Evolutionary conservation across 2,113 vertebrate species (phyloP).

Genomic region (Macrotus californicus): DNA sequence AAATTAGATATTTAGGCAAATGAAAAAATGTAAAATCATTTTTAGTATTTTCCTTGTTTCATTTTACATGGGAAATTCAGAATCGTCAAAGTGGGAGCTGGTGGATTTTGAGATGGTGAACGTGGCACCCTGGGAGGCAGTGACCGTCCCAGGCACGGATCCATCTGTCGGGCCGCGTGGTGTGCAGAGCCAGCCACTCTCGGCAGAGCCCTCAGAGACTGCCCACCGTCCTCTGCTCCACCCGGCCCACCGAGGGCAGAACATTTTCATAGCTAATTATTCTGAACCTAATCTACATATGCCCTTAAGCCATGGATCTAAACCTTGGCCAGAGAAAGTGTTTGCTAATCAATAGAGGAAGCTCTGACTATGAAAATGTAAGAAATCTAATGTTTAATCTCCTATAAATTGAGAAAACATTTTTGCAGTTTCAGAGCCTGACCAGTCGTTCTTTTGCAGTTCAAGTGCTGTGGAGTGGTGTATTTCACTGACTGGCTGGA

Average conservation of each 20-base stretch:
- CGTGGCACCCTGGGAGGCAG: not conserved
- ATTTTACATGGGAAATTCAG: not conserved
- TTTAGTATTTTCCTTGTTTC: not conserved
- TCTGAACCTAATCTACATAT: not conserved
- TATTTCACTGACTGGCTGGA: conserved; percentile 99
- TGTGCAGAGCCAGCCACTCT: not conserved
- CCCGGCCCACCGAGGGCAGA: not conserved
- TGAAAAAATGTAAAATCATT: not conserved
- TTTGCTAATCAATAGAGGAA: not conserved
- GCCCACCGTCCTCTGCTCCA: not conserved
- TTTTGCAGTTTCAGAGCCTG: conserved; percentile 60
- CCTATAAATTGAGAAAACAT: conserved; percentile 30
- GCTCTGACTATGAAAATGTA: not conserved
- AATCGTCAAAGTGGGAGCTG: conserved; percentile 8
- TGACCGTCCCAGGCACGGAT: not conserved
- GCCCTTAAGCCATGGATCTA: not conserved
- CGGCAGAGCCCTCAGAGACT: not conserved
- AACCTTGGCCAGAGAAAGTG: not conserved
- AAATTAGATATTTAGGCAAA: not conserved
- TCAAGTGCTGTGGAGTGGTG: conserved; percentile 97
- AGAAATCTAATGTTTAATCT: not conserved
- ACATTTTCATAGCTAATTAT: conserved; percentile 1
- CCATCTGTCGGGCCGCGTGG: not conserved
- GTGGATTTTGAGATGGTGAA: not conserved
- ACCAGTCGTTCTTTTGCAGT: conserved; percentile 81